Evolutionary conservation across 2,797 vertebrate species (phyloP).

Genomic region (Diceros bicornis): DNA sequence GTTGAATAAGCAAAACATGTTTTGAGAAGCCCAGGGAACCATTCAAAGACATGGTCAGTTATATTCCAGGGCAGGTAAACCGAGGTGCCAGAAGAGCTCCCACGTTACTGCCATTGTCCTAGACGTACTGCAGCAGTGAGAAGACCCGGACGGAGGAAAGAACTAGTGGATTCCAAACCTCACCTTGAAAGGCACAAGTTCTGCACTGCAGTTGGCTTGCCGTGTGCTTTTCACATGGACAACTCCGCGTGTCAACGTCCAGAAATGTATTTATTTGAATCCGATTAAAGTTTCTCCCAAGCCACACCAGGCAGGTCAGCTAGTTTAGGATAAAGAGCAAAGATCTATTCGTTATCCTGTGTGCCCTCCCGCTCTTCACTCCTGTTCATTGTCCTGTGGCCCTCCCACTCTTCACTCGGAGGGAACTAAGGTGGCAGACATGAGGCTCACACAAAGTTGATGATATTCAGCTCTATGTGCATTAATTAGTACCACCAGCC

Average conservation of each 20-base stretch:
- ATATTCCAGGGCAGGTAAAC: not conserved
- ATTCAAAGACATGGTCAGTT: not conserved
- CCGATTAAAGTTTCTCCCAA: not conserved
- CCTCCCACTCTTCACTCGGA: not conserved
- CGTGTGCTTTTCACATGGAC: not conserved
- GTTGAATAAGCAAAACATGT: not conserved
- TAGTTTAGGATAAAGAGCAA: not conserved
- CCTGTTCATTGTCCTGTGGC: not conserved
- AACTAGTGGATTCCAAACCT: not conserved
- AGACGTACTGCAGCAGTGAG: not conserved
- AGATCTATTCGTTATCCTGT: not conserved
- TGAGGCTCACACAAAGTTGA: not conserved
- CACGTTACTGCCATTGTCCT: rapidly evolving
- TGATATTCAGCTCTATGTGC: not conserved
- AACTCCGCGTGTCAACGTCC: not conserved
- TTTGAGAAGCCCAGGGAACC: not conserved
- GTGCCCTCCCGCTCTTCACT: not conserved
- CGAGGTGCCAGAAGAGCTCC: too few species aligned
- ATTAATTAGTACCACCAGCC: not conserved
- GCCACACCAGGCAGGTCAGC: not conserved
- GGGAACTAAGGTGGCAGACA: not conserved
- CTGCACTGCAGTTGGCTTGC: not conserved
- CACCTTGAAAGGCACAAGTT: not conserved
- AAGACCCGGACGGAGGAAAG: not conserved
- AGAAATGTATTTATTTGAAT: not conserved